Evolutionary conservation across 2,113 vertebrate genomes (phyloP).

Genomic region (Asarcornis scutulata): DNA sequence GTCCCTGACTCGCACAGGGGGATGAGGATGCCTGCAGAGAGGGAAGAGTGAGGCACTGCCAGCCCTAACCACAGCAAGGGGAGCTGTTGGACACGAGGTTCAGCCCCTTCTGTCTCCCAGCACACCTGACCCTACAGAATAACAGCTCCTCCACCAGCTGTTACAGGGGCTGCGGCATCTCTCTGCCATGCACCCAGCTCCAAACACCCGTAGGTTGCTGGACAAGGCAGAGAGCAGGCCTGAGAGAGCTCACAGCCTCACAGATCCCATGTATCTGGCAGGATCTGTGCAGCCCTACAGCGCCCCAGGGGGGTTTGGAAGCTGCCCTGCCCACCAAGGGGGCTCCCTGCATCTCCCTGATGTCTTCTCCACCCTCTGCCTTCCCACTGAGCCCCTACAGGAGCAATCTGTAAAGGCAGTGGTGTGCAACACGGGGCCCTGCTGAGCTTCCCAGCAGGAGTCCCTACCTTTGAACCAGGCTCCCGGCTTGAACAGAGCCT

Average conservation of each 20-base stretch:
- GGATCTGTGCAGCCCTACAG: fast-evolving
- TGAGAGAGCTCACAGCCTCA: fast-evolving
- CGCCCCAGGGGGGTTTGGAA: background rate
- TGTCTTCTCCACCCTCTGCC: background rate
- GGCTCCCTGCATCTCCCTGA: background rate
- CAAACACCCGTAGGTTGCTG: fast-evolving
- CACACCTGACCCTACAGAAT: fast-evolving
- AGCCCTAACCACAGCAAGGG: fast-evolving
- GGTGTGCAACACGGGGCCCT: fast-evolving
- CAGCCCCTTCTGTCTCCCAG: background rate
- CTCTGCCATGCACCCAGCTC: fast-evolving
- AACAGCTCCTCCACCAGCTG: background rate
- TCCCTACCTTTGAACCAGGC: conserved; percentile 96
- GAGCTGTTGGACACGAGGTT: fast-evolving
- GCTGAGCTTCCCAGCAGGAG: background rate
- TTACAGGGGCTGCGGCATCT: background rate
- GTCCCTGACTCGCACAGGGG: conserved; percentile 96
- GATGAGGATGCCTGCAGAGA: conserved; percentile 86
- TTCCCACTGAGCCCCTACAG: background rate
- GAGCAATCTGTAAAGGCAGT: background rate
- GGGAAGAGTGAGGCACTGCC: fast-evolving
- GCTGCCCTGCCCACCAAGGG: fast-evolving
- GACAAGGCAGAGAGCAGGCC: fast-evolving
- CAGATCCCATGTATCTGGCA: background rate
- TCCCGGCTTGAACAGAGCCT: conserved; percentile 95